Evolutionary conservation across 2,113 vertebrate species (phyloP), one percentile per base, ranked within the genome.

Genomic region (Lanius collurio): DNA sequence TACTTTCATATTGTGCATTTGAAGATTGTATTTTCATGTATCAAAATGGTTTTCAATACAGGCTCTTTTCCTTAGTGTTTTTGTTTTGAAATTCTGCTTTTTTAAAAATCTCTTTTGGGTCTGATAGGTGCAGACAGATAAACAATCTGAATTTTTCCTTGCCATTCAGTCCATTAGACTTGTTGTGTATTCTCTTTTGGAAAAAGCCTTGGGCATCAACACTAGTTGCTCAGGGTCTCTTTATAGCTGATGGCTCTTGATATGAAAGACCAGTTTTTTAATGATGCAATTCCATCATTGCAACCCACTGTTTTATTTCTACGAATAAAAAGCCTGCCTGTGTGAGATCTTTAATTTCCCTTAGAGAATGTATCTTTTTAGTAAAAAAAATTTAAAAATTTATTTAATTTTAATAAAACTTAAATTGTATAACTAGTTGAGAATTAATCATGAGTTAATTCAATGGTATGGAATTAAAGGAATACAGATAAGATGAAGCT

Each of bases 181-280:
- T 23, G 42, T 91, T 94, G 83, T 47, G 30, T 65, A 67, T 85
- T 92, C 63, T 33, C 23, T 74, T 87, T 90, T 83, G 57, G 68
- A 83, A 93, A 88, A 74, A 59, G 88, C 95, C 92, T 86, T 88
- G 42, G 75, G 94, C 88, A 88, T 94, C 95, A 95, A 77, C 85
- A 67, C 71, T 86, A 59, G 83, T 94, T 95, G 88, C 71, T 94
- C 5, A 1, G 49, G 68, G 75, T 77, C 63, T 80, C 53, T 79
- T 56, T 82, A 52, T 56, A 80, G 37, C 57, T 96, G 70, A 50
- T 90, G 79, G 31, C 26, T 86, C 33, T 86, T 77, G 50, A 77
- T 94, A 67, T 24, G 27, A 77, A 88, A 93, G 85, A 77, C 46
- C 31, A 83, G 5, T 85, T 80, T 94, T 97, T 93, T 74, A 77